These are phyloP conservation scores for Eupithecia inturbata DNA, from an alignment of 2,888 invertebrate genomes.

Conservation along the genomic window DNA sequence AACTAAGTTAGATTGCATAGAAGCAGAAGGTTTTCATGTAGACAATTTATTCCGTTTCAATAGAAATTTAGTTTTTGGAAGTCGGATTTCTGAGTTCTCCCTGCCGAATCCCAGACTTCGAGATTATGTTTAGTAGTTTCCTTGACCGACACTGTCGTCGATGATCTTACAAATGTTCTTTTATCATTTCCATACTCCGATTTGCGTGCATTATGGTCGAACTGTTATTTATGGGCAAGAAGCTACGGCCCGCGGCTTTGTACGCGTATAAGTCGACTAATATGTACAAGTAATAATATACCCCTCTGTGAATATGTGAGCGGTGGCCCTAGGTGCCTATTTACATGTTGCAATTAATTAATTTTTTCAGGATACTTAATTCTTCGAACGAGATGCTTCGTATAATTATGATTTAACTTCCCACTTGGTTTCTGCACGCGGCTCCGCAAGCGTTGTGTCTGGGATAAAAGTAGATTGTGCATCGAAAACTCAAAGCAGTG, in stretches of 20 bases:
- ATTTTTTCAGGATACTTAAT: too few relatives aligned
- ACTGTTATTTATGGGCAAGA: background rate
- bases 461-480: too few relatives aligned
- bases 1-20: background rate
- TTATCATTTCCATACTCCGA: constrained; percentile 8
- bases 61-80: background rate
- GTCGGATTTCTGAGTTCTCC: background rate
- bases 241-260: too few relatives aligned
- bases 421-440: too few relatives aligned
- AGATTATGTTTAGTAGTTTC: constrained; percentile 19
- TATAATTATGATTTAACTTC: too few relatives aligned
- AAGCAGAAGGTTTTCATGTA: background rate
- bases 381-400: too few relatives aligned
- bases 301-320: too few relatives aligned
- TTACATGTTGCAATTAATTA: too few relatives aligned
- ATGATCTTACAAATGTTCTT: constrained; percentile 14
- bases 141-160: constrained; percentile 28
- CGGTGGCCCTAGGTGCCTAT: too few relatives aligned
- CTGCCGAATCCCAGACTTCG: background rate
- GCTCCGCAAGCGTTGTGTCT: too few relatives aligned
- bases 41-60: background rate
- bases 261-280: background rate
- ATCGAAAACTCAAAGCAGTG: too few relatives aligned
- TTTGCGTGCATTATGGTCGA: background rate
- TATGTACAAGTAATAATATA: too few relatives aligned